A percentile compares a stretch with the other conserved stretches of the same genome.
These are phyloP conservation scores for Catalaphyllia jardinei DNA, from an alignment of 64 coral and sea anemone genomes.

Conservation along the genomic window DNA sequence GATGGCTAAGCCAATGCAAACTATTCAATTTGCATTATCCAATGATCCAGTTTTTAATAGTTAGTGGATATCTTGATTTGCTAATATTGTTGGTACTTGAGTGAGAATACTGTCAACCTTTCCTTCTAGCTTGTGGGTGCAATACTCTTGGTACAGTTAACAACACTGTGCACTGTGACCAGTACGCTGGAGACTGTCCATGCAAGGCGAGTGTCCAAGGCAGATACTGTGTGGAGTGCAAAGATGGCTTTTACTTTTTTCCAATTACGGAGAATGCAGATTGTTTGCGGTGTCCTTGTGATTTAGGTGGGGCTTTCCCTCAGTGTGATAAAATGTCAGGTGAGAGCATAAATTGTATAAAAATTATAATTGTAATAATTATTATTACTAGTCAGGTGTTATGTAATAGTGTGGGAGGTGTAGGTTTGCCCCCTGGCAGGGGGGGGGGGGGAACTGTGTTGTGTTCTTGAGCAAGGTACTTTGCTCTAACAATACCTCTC, in stretches of 20 bases:
- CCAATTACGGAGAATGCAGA: constrained; percentile 33
- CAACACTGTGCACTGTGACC: constrained; percentile 62
- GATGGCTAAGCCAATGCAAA: too few species aligned
- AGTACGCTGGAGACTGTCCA: constrained; percentile 66
- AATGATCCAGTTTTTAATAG: neutral
- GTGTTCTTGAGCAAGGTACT: too few species aligned
- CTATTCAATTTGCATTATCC: too few species aligned
- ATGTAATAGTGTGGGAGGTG: neutral
- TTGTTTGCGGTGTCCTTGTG: constrained; percentile 78
- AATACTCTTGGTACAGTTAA: constrained; percentile 62
- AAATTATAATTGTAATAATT: too few species aligned
- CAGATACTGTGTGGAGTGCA: constrained; percentile 69
- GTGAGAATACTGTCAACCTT: neutral
- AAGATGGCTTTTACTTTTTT: constrained; percentile 69
- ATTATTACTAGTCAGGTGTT: neutral
- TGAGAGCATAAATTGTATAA: neutral
- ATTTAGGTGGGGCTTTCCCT: constrained; percentile 81
- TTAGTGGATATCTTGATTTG: neutral
- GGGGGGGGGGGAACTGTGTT: too few species aligned
- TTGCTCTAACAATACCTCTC: too few species aligned
- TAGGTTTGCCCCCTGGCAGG: too few species aligned
- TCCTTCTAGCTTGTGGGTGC: constrained; percentile 61
- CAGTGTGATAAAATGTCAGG: constrained; percentile 76
- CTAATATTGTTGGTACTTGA: neutral
- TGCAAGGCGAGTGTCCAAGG: constrained; percentile 64